phyloP scores from a whole-genome alignment of 2,113 vertebrate genomes.

The Carassius carassius region DNA sequence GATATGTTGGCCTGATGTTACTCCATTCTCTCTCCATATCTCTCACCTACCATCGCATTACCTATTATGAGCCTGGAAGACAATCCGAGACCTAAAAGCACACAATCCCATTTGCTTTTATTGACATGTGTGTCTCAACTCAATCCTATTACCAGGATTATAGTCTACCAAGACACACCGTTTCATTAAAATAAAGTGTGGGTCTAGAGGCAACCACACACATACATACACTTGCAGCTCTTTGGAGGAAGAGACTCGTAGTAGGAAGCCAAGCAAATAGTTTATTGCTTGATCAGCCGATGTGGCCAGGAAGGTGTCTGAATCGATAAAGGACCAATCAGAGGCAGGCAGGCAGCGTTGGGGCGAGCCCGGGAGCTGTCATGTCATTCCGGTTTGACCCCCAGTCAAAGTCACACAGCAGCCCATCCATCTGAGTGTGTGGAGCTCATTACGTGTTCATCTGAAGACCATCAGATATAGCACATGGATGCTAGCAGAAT shows the following conservation, averaged over 20 bases:
- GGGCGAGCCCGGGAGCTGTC: conserved; percentile 66
- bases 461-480: conserved; percentile 18
- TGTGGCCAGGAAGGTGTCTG: conserved; percentile 81
- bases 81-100: conserved; percentile 69
- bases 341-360: conserved; percentile 74
- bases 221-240: conserved; percentile 36
- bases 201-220: conserved; percentile 36
- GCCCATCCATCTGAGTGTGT: conserved; percentile 40
- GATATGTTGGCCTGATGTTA: conserved; percentile 42
- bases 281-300: conserved; percentile 84
- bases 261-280: conserved; percentile 79
- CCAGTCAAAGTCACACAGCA: conserved; percentile 40
- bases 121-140: conserved; percentile 79
- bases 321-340: conserved; percentile 82
- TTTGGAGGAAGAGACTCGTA: conserved; percentile 75
- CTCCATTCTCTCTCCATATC: conserved; percentile 15
- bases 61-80: conserved; percentile 52
- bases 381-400: conserved; percentile 42
- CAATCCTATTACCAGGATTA: conserved; percentile 82
- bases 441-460: conserved; percentile 37
- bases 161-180: conserved; percentile 78
- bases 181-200: conserved; percentile 82
- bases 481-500: not conserved
- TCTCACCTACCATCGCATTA: not conserved
- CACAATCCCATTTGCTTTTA: conserved; percentile 79